Percentiles rank a stretch among this genome's conserved stretches.
Evolutionary conservation across 2,113 vertebrate genomes (phyloP).

Genomic region (Corynorhinus townsendii): DNA sequence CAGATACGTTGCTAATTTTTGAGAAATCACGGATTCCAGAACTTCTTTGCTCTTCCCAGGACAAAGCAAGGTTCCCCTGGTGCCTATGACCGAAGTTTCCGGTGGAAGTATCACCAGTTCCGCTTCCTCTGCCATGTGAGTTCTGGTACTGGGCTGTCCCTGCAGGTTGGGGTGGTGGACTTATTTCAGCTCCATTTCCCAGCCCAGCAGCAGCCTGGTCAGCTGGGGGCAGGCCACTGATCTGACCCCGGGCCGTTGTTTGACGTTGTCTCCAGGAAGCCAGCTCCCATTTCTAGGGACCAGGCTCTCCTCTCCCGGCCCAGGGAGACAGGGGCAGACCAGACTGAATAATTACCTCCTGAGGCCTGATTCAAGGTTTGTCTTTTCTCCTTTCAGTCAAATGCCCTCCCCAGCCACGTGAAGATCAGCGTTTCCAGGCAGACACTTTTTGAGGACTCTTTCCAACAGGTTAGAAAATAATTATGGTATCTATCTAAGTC

Average conservation of each 20-base stretch:
- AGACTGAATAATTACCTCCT: neutral
- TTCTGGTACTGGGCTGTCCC: neutral
- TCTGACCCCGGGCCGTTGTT: neutral
- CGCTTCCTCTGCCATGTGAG: constrained; percentile 98
- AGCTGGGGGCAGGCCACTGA: neutral
- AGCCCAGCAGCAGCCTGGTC: neutral
- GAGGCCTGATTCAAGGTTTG: neutral
- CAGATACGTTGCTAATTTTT: neutral
- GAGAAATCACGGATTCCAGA: neutral
- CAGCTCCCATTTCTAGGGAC: neutral
- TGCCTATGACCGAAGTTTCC: constrained; percentile 96
- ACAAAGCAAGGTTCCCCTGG: constrained; percentile 92
- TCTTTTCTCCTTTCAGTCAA: constrained; percentile 83
- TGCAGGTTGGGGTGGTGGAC: neutral
- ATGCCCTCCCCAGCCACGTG: constrained; percentile 95
- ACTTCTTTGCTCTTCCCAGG: constrained; percentile 68
- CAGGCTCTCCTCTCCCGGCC: neutral
- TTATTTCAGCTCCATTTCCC: neutral
- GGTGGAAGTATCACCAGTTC: constrained; percentile 99
- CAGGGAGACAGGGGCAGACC: neutral
- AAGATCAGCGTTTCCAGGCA: constrained; percentile 98
- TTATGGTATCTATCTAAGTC: neutral
- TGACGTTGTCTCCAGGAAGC: neutral
- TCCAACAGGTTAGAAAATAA: constrained; percentile 90
- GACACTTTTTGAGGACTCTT: constrained; percentile 97